Percentiles rank a stretch among this genome's conserved stretches.
Evolutionary conservation across 2,888 invertebrate species (phyloP).

Genomic region (Ernsta delagoae): DNA sequence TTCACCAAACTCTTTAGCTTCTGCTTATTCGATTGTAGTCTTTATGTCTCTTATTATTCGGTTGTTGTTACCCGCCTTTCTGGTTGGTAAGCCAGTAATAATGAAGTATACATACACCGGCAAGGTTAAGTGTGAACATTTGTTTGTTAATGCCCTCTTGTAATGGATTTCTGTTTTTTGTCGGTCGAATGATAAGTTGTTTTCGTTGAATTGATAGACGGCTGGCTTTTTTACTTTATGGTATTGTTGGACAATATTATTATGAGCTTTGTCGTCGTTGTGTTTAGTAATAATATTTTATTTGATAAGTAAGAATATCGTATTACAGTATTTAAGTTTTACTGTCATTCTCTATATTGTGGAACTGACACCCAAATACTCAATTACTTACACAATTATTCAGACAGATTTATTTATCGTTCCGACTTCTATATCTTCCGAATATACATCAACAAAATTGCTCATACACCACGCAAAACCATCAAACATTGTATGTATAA

Average conservation of each 20-base stretch:
- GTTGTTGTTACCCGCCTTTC: slow-evolving; percentile 29
- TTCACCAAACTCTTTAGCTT: slow-evolving; percentile 4
- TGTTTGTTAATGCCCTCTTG: slow-evolving; percentile 81
- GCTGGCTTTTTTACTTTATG: slow-evolving; percentile 42
- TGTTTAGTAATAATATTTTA: too few relatives aligned
- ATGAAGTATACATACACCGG: slow-evolving; percentile 75
- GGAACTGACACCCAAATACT: too few relatives aligned
- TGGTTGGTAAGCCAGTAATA: slow-evolving; percentile 61
- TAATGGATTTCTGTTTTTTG: slow-evolving; percentile 79
- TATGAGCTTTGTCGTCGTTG: slow-evolving; percentile 30
- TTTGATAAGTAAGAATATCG: too few relatives aligned
- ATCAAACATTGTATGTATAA: too few relatives aligned
- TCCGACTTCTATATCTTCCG: too few relatives aligned
- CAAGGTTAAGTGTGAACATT: slow-evolving; percentile 84
- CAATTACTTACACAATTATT: too few relatives aligned
- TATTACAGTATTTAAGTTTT: too few relatives aligned
- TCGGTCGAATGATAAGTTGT: slow-evolving; percentile 72
- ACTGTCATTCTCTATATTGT: too few relatives aligned
- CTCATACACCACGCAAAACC: too few relatives aligned
- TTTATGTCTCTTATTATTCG: slow-evolving; percentile 43
- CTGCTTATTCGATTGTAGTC: slow-evolving; percentile 45
- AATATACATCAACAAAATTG: too few relatives aligned
- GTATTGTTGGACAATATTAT: slow-evolving; percentile 38
- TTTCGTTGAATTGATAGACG: slow-evolving; percentile 69
- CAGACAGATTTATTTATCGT: too few relatives aligned